These are phyloP conservation scores for Oasisia sp. DNA, from an alignment of 2,888 invertebrate genomes.

Conservation along the genomic window DNA sequence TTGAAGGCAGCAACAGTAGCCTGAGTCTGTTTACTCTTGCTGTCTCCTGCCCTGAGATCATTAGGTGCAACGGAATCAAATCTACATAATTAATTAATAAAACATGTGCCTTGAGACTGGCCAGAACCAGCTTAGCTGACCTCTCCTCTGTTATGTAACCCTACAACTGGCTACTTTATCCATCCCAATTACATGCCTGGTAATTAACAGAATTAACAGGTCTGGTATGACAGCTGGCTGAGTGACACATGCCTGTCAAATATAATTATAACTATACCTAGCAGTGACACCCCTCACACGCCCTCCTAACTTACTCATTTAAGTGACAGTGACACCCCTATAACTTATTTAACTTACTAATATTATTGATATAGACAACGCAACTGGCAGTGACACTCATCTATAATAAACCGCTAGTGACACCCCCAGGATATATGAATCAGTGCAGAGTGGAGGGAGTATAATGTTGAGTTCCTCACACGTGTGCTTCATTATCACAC, in stretches of 20 bases:
- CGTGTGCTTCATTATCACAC: not conserved
- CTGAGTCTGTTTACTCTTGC: not conserved
- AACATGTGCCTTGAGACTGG: not conserved
- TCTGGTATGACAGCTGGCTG: not conserved
- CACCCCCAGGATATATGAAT: not conserved
- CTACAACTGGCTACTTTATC: not conserved
- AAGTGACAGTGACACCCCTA: not conserved
- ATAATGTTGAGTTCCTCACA: not conserved
- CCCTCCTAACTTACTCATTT: not conserved
- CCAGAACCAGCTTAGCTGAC: not conserved
- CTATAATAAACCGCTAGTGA: not conserved
- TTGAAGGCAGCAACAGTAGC: not conserved
- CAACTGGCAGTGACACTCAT: not conserved
- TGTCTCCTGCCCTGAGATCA: not conserved
- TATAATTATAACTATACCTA: not conserved
- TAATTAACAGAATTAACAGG: not conserved
- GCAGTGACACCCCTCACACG: not conserved
- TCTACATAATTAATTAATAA: conserved; percentile 5
- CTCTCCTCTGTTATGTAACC: not conserved
- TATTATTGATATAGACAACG: not conserved
- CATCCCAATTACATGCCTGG: not conserved
- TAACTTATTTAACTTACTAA: not conserved
- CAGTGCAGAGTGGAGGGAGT: not conserved
- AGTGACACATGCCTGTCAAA: not conserved
- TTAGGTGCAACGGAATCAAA: not conserved